Percentiles rank a stretch among this genome's conserved stretches.
Evolutionary conservation across 2,888 invertebrate species (phyloP).

Genomic region (Liodrosophila aerea): DNA sequence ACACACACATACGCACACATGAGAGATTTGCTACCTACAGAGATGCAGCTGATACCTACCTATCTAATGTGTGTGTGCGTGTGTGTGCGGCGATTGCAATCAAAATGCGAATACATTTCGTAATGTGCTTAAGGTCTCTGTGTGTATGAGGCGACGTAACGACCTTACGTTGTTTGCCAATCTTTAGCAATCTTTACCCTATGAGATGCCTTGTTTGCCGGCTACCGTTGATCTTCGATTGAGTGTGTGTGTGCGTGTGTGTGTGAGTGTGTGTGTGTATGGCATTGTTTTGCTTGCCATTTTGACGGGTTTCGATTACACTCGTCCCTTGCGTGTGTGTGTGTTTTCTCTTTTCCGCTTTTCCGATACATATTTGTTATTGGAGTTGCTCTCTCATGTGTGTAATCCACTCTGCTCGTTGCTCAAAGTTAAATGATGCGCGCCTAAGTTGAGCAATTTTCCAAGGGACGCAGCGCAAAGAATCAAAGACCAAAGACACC

Average conservation of each 20-base stretch:
- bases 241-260: conserved; percentile 56
- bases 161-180: conserved; percentile 25
- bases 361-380: conserved; percentile 18
- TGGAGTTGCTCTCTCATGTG: conserved; percentile 62
- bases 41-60: conserved; percentile 51
- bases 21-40: neutral
- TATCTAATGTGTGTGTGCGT: conserved; percentile 36
- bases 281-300: conserved; percentile 53
- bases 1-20: conserved; percentile 10
- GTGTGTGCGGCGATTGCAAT: conserved; percentile 43
- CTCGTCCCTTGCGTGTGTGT: conserved; percentile 5
- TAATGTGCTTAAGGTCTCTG: conserved; percentile 56
- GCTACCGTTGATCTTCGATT: conserved; percentile 28
- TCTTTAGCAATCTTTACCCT: conserved; percentile 5
- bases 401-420: conserved; percentile 76
- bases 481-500: conserved; percentile 29
- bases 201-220: conserved; percentile 9
- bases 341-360: conserved; percentile 5
- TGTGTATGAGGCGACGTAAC: conserved; percentile 43
- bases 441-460: conserved; percentile 69
- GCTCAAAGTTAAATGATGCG: conserved; percentile 75
- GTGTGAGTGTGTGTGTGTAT: conserved; percentile 41
- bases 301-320: conserved; percentile 77
- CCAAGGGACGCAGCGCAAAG: conserved; percentile 7
- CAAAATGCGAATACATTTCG: conserved; percentile 53